Conservation (phyloP, 2,888 invertebrate species). For the Trachelus stipa region DNA sequence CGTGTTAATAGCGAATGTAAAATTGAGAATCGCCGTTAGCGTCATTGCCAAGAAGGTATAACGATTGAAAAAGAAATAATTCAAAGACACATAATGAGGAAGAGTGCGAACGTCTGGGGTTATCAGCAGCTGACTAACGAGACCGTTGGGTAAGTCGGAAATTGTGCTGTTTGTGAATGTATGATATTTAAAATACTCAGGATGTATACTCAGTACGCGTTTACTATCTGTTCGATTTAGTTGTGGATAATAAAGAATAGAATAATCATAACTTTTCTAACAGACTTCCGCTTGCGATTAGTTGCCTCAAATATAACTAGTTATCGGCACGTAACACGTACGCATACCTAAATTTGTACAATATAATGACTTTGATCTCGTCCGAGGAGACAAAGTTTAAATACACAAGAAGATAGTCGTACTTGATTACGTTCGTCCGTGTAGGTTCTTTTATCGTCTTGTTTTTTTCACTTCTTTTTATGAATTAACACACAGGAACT, state of each 20-base stretch:
- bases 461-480: background rate
- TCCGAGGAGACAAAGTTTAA: background rate
- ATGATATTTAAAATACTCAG: background rate
- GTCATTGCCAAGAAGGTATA: background rate
- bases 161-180: background rate
- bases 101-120: background rate
- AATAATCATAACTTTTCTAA: background rate
- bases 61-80: background rate
- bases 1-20: background rate
- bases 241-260: background rate
- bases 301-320: background rate
- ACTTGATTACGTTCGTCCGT: background rate
- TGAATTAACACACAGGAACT: background rate
- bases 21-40: background rate
- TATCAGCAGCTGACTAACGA: background rate
- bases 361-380: background rate
- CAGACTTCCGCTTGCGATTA: background rate
- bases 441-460: background rate
- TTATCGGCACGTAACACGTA: background rate
- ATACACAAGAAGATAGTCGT: background rate
- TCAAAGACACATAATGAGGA: background rate
- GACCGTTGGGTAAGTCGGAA: background rate
- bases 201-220: background rate
- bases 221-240: background rate
- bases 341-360: background rate